Percentiles rank a stretch among this genome's conserved stretches.
phyloP scores from a whole-genome alignment of 2,888 invertebrate genomes.

The Seira ritae region DNA sequence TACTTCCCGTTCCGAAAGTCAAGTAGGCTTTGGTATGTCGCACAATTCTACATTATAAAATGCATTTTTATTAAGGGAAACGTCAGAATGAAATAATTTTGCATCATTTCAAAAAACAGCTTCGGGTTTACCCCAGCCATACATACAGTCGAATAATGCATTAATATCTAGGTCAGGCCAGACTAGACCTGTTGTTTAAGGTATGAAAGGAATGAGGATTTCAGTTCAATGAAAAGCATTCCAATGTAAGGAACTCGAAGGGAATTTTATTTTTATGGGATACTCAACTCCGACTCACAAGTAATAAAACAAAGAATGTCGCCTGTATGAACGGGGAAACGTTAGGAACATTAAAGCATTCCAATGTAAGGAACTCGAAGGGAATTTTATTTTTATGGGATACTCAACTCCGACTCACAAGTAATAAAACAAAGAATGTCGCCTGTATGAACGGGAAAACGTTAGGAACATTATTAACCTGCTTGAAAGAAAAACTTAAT shows the following conservation, averaged over 20 bases:
- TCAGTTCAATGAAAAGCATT: background rate
- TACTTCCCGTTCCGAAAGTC: no score
- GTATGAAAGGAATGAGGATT: background rate
- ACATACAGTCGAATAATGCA: no score
- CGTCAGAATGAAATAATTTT: no score
- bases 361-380: background rate
- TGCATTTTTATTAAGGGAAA: no score
- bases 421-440: slow-evolving; percentile 42
- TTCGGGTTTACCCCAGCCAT: no score
- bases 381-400: slow-evolving; percentile 40
- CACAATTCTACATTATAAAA: no score
- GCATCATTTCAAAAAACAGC: no score
- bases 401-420: slow-evolving; percentile 31
- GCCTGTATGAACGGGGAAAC: slow-evolving; percentile 37
- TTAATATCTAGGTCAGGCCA: no score
- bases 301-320: slow-evolving; percentile 42
- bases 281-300: slow-evolving; percentile 31
- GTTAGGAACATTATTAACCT: slow-evolving; percentile 48
- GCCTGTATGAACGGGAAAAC: slow-evolving; percentile 37
- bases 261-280: slow-evolving; percentile 40
- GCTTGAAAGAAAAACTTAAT: slow-evolving; percentile 7
- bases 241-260: background rate
- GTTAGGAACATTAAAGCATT: no score
- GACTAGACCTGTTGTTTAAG: background rate
- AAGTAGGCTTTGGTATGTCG: no score